Conservation (phyloP, 2,888 invertebrate species). For the Trachelus iudaicus region DNA sequence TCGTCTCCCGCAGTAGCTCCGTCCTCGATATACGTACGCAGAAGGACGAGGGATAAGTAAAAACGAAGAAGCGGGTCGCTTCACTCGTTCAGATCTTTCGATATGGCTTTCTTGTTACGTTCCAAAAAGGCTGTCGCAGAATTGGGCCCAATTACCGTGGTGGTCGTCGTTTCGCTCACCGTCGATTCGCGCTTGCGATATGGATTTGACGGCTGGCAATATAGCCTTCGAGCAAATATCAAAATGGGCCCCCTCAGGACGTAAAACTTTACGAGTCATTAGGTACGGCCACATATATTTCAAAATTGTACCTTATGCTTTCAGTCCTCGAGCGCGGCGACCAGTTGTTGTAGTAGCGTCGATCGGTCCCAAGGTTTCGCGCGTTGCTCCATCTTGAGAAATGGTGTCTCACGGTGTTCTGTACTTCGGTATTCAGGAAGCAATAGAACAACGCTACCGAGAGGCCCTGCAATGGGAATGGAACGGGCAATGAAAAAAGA, state of each 20-base stretch:
- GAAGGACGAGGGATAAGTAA: background rate
- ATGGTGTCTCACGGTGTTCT: slow-evolving; percentile 85
- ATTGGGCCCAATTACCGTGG: slow-evolving; percentile 70
- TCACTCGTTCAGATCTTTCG: slow-evolving; percentile 46
- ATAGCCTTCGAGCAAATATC: slow-evolving; percentile 69
- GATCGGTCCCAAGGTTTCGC: slow-evolving; percentile 73
- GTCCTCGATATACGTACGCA: background rate
- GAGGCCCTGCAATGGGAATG: slow-evolving; percentile 76
- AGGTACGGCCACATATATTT: slow-evolving; percentile 1
- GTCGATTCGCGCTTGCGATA: slow-evolving; percentile 82
- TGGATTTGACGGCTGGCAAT: slow-evolving; percentile 74
- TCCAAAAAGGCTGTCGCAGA: slow-evolving; percentile 55
- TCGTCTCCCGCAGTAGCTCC: background rate
- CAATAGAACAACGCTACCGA: slow-evolving; percentile 92
- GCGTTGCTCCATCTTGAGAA: slow-evolving; percentile 82
- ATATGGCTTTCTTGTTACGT: slow-evolving; percentile 51
- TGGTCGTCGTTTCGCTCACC: slow-evolving; percentile 83
- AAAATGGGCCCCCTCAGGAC: background rate
- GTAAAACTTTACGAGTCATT: background rate
- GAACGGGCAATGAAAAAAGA: slow-evolving; percentile 12
- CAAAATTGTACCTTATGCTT: slow-evolving; percentile 76
- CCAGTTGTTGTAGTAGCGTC: slow-evolving; percentile 82
- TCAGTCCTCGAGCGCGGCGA: slow-evolving; percentile 84
- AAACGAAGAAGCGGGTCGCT: background rate
- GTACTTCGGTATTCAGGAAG: slow-evolving; percentile 92